Evolutionary conservation across 2,888 invertebrate species (phyloP).

Genomic region (Gasteruption jaculator): DNA sequence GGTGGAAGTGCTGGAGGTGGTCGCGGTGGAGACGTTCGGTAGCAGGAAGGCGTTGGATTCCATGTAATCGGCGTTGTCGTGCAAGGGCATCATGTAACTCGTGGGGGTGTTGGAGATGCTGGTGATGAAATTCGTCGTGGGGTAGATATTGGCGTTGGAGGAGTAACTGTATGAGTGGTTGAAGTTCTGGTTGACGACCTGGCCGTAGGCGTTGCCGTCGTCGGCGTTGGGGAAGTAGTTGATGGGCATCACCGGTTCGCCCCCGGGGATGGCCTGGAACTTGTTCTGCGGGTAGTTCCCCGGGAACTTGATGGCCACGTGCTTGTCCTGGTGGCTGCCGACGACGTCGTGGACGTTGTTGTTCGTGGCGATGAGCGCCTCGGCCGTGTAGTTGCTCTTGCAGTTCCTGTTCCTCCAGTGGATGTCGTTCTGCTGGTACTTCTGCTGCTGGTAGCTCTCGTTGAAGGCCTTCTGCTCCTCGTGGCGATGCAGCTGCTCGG

Average conservation of each 20-base stretch:
- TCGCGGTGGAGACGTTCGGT: slow-evolving; percentile 38
- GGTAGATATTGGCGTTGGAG: slow-evolving; percentile 47
- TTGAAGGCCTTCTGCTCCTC: slow-evolving; percentile 39
- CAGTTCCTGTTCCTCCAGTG: slow-evolving; percentile 48
- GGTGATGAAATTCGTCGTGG: slow-evolving; percentile 45
- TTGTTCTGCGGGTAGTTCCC: slow-evolving; percentile 45
- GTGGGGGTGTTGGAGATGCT: slow-evolving; percentile 46
- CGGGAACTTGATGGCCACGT: slow-evolving; percentile 41
- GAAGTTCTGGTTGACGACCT: slow-evolving; percentile 47
- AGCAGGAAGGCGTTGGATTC: slow-evolving; percentile 44
- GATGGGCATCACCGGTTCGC: slow-evolving; percentile 43
- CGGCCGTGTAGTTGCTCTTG: slow-evolving; percentile 51
- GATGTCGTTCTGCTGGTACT: slow-evolving; percentile 42
- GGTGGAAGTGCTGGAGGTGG: slow-evolving; percentile 27
- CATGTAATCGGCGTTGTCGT: slow-evolving; percentile 45
- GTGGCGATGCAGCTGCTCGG: slow-evolving; percentile 37
- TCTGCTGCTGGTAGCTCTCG: slow-evolving; percentile 33
- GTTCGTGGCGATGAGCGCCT: slow-evolving; percentile 45
- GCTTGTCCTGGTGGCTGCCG: slow-evolving; percentile 41
- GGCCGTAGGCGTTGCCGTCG: slow-evolving; percentile 42
- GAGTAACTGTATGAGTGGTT: slow-evolving; percentile 46
- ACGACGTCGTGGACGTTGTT: slow-evolving; percentile 37
- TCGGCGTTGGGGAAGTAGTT: slow-evolving; percentile 47
- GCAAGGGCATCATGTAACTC: slow-evolving; percentile 48
- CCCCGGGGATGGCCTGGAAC: slow-evolving; percentile 34